These are phyloP conservation scores for Drosophila nr. perissopoda DNA, from an alignment of 2,888 invertebrate species.

Conservation along the genomic window DNA sequence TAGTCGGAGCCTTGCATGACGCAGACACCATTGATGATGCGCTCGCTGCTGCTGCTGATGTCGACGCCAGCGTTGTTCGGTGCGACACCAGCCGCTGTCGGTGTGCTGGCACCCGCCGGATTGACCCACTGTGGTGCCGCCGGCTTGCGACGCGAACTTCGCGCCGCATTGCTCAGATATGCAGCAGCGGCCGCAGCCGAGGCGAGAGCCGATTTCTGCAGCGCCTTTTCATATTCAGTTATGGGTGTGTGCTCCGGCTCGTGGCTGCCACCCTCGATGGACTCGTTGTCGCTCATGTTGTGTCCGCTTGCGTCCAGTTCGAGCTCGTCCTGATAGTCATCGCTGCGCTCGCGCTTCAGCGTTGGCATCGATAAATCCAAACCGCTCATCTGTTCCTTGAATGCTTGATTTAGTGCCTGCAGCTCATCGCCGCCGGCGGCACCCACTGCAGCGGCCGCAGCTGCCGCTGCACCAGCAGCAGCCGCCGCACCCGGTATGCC, in stretches of 20 bases:
- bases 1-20: constrained; percentile 94
- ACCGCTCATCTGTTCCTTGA: constrained; percentile 93
- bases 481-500: constrained; percentile 92
- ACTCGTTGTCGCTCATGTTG: constrained; percentile 83
- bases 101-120: constrained; percentile 86
- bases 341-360: constrained; percentile 89
- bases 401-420: constrained; percentile 86
- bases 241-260: constrained; percentile 47
- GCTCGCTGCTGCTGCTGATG: constrained; percentile 87
- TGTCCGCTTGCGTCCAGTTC: constrained; percentile 86
- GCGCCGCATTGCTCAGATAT: constrained; percentile 70
- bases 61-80: constrained; percentile 76
- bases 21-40: constrained; percentile 97
- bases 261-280: constrained; percentile 76
- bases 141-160: constrained; percentile 92
- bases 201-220: constrained; percentile 69
- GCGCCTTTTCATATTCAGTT: constrained; percentile 84
- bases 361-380: constrained; percentile 94
- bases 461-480: constrained; percentile 91
- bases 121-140: constrained; percentile 99
- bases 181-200: constrained; percentile 68
- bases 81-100: constrained; percentile 39
- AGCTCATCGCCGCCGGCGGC: constrained; percentile 87
- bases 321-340: constrained; percentile 87
- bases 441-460: constrained; percentile 90